Conservation (phyloP, 2,113 vertebrate genomes). For the Chaetops frenatus region DNA sequence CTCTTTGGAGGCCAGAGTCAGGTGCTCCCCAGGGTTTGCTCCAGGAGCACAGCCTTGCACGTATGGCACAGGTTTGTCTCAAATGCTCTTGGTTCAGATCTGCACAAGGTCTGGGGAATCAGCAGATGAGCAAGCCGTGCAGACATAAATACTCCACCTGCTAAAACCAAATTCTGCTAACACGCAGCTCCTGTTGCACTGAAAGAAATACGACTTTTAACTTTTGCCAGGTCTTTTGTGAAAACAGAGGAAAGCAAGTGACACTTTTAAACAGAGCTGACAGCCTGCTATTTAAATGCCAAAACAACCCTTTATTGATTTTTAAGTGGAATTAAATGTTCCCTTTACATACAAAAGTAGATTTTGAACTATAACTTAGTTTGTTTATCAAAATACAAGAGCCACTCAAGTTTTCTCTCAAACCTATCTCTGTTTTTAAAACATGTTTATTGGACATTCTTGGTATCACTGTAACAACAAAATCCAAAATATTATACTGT, state of each 20-base stretch:
- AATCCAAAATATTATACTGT: background rate
- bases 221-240: conserved; percentile 20
- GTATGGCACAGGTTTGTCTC: fast-evolving
- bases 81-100: fast-evolving
- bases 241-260: background rate
- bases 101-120: background rate
- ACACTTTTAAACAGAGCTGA: background rate
- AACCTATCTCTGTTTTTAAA: background rate
- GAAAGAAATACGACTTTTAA: background rate
- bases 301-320: conserved; percentile 2
- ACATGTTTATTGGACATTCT: background rate
- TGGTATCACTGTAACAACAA: background rate
- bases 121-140: fast-evolving
- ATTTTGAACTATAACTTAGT: background rate
- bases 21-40: background rate
- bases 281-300: background rate
- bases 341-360: background rate
- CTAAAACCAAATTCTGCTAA: background rate
- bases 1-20: background rate
- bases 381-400: background rate
- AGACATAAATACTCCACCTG: background rate
- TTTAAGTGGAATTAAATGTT: conserved; percentile 2
- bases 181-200: background rate
- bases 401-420: background rate
- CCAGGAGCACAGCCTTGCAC: background rate